Evolutionary conservation across 1,140 invertebrate genomes (phyloP), one percentile per base, ranked within the genome.

Genomic region (Atta texana): DNA sequence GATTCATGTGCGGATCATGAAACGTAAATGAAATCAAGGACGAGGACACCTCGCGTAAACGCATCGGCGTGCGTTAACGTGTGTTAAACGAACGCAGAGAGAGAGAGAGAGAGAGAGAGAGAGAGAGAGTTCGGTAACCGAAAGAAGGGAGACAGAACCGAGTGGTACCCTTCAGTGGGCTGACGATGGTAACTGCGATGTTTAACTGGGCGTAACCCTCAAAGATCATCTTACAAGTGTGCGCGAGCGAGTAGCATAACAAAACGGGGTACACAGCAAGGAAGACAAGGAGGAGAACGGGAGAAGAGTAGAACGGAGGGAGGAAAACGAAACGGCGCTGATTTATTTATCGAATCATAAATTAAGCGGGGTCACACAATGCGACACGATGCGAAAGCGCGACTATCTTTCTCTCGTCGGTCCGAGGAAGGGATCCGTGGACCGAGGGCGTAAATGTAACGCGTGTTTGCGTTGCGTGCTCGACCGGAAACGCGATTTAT

Each of bases 301-400:
- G 39, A 31, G 24, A 31, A 1, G 28, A 88, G 81, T 78, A 82
- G 69, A 55, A 71, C 1, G 31, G 53, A 77, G 64, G 44, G 64
- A 24, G 49, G 80, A 64, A 34, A 55, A 71, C 89, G 87, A 89
- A 87, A 85, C 80, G 85, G 75, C 87, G 89, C 86, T 93, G 93
- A 94, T 94, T 94, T 94, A 94, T 94, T 92, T 93, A 94, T 92
- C 92, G 93, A 94, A 94, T 94, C 93, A 93, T 94, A 94, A 94
- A 94, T 94, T 93, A 94, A 44, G 69, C 89, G 75, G 87, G 91
- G 90, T 88, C 92, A 93, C 93, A 94, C 94, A 94, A 89, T 90
- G 87, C 92, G 89, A 88, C 75, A 91, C 92, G 87, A 91, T 84
- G 89, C 84, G 82, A 66, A 57, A 85, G 71, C 53, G 49, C 44